These are phyloP conservation scores for Cyphomyrmex costatus DNA, from an alignment of 1,140 invertebrate species.

Conservation along the genomic window DNA sequence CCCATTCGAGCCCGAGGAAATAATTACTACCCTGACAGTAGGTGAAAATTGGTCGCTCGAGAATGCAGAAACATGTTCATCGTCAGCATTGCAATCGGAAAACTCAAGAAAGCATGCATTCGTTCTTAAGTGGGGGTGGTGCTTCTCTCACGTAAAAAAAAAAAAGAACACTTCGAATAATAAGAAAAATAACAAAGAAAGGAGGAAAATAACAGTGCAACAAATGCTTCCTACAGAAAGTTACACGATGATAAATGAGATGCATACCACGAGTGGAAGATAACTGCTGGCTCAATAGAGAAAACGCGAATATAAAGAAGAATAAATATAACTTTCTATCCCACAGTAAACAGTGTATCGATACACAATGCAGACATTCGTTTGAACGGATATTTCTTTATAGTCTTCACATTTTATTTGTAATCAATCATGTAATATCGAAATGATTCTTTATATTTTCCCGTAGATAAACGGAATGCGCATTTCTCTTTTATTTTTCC, in stretches of 20 bases:
- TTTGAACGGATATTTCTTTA: constrained; percentile 42
- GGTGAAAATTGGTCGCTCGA: constrained; percentile 39
- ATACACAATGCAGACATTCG: constrained; percentile 5
- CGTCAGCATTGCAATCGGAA: background rate
- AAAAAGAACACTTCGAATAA: background rate
- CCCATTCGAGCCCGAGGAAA: constrained; percentile 58
- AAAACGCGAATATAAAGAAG: constrained; percentile 8
- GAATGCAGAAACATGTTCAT: constrained; percentile 68
- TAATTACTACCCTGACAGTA: constrained; percentile 69
- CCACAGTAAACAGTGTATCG: constrained; percentile 18
- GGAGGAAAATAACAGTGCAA: background rate
- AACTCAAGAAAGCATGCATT: constrained; percentile 24
- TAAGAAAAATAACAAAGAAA: background rate
- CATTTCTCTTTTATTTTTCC: background rate
- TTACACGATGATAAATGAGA: constrained; percentile 12
- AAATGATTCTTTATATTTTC: constrained; percentile 30
- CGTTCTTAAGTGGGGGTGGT: background rate
- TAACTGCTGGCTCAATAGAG: background rate
- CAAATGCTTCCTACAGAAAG: background rate
- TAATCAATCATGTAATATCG: constrained; percentile 44
- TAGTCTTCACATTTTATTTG: constrained; percentile 40
- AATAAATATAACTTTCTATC: constrained; percentile 39
- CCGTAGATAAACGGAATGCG: background rate
- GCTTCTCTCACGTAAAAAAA: background rate
- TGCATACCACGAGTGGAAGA: background rate